Conservation (phyloP, 1,140 invertebrate genomes). For the Microvelia longipes region DNA sequence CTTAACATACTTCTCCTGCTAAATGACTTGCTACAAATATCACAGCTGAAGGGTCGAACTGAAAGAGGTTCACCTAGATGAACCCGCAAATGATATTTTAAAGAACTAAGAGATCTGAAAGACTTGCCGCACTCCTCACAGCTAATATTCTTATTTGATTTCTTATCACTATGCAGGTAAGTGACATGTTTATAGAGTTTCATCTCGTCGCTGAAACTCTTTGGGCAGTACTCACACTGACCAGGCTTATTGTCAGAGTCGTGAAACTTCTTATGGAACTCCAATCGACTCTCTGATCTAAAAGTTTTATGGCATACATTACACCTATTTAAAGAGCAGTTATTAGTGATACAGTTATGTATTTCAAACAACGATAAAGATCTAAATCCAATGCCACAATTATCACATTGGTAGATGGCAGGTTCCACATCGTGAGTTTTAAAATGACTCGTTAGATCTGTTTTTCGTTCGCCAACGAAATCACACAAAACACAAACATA, state of each 20-base stretch:
- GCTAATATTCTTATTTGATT: slow-evolving; percentile 8
- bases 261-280: slow-evolving; percentile 17
- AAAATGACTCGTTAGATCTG: slow-evolving; percentile 15
- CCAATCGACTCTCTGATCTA: slow-evolving; percentile 10
- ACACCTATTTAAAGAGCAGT: slow-evolving; percentile 10
- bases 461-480: slow-evolving; percentile 8
- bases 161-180: slow-evolving; percentile 9
- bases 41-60: slow-evolving; percentile 19
- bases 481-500: slow-evolving; percentile 15
- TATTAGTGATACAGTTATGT: slow-evolving; percentile 6
- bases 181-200: slow-evolving; percentile 17
- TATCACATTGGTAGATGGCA: slow-evolving; percentile 13
- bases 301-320: slow-evolving; percentile 17
- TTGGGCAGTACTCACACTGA: slow-evolving; percentile 16
- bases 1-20: slow-evolving; percentile 18
- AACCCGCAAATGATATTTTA: slow-evolving; percentile 16
- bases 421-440: slow-evolving; percentile 7
- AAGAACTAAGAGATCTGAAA: slow-evolving; percentile 15
- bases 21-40: slow-evolving; percentile 20
- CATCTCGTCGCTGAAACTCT: slow-evolving; percentile 17
- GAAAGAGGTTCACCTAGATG: slow-evolving; percentile 12
- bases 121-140: slow-evolving; percentile 20
- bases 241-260: slow-evolving; percentile 7
- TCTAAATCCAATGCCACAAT: slow-evolving; percentile 13
- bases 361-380: background rate